Conservation (phyloP, 2,797 vertebrate species). For the Varecia variegata region DNA sequence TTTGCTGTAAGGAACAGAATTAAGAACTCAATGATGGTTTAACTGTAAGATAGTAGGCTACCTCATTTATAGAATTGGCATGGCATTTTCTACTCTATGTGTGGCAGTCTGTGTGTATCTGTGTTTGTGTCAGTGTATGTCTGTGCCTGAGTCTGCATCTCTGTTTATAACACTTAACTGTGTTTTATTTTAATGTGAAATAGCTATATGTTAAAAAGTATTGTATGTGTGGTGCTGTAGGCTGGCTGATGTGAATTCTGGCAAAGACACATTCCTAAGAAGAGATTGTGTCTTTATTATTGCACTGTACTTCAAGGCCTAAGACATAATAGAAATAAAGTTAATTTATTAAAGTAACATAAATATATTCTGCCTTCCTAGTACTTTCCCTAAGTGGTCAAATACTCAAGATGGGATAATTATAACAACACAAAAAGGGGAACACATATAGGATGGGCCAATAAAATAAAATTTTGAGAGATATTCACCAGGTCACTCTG, state of each 20-base stretch:
- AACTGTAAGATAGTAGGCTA: not conserved
- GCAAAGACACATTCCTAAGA: not conserved
- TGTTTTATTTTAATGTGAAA: not conserved
- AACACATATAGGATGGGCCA: not conserved
- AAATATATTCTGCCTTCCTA: not conserved
- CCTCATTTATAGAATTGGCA: not conserved
- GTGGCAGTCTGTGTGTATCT: not conserved
- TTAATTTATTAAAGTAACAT: not conserved
- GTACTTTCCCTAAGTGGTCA: not conserved
- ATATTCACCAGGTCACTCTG: not conserved
- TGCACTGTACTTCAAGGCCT: not conserved
- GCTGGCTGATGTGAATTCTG: not conserved
- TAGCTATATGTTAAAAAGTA: not conserved
- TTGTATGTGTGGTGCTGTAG: not conserved
- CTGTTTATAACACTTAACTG: not conserved
- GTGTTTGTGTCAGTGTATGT: not conserved
- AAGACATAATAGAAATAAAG: not conserved
- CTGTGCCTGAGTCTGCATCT: not conserved
- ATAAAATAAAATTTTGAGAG: not conserved
- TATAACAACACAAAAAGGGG: not conserved
- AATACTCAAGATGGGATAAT: not conserved
- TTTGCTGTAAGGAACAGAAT: not conserved
- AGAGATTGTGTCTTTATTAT: not conserved
- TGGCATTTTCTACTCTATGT: not conserved
- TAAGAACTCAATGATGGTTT: not conserved